Percentiles rank a stretch among this genome's conserved stretches.
phyloP scores from a whole-genome alignment of 1,140 invertebrate genomes.

The Branchinecta lynchi region DNA sequence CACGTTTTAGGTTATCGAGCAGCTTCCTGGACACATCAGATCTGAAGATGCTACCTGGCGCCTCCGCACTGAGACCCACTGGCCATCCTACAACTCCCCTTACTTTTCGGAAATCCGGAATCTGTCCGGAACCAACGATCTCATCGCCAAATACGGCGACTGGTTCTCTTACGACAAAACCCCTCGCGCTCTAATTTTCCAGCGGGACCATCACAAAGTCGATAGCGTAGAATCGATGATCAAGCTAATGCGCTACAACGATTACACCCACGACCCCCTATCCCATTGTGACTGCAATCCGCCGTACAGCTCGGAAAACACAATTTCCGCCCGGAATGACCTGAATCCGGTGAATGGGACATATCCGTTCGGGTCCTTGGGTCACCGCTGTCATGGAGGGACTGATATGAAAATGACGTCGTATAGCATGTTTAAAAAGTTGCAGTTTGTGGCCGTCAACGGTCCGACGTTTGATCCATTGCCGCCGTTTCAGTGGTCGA shows the following conservation, averaged over 20 bases:
- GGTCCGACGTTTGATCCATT: conserved; percentile 42
- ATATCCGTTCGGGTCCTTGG: conserved; percentile 40
- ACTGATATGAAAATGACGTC: conserved; percentile 43
- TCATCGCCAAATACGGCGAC: conserved; percentile 46
- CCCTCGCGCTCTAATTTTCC: conserved; percentile 47
- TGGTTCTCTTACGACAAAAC: conserved; percentile 50
- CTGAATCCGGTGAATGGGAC: conserved; percentile 48
- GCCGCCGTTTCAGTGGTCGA: conserved; percentile 57
- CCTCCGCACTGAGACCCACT: conserved; percentile 48
- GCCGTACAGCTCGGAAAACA: conserved; percentile 53
- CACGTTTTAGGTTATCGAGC: conserved; percentile 62
- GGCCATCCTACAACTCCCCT: conserved; percentile 64
- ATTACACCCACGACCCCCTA: conserved; percentile 51
- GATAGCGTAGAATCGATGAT: conserved; percentile 40
- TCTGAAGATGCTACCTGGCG: conserved; percentile 49
- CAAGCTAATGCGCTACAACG: conserved; percentile 52
- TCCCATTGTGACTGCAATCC: conserved; percentile 50
- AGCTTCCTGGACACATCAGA: conserved; percentile 46
- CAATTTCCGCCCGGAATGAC: conserved; percentile 51
- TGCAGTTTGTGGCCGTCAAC: conserved; percentile 39
- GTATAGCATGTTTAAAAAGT: conserved; percentile 30
- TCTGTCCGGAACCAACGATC: conserved; percentile 38
- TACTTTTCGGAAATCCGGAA: conserved; percentile 49
- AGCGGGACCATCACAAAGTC: conserved; percentile 41
- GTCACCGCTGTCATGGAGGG: conserved; percentile 40